A percentile compares a stretch with the other conserved stretches of the same genome.
Evolutionary conservation across 2,113 vertebrate genomes (phyloP).

Genomic region (Hippocampus mohnikei): DNA sequence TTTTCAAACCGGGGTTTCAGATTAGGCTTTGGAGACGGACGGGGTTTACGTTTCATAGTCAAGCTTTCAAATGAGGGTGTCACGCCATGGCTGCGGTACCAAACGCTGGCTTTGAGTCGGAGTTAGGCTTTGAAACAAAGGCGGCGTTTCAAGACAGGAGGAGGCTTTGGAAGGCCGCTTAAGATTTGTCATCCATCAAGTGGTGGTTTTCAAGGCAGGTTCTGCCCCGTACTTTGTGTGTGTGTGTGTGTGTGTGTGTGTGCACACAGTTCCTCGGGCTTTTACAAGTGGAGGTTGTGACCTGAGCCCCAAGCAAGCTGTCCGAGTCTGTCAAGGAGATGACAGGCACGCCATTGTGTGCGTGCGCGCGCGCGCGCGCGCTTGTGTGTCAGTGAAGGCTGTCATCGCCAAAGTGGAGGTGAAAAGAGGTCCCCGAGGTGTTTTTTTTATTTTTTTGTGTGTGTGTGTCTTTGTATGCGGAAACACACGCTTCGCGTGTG

Average conservation of each 20-base stretch:
- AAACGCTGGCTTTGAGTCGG: no score
- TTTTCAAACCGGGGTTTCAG: no score
- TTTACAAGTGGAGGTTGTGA: slow-evolving; percentile 36
- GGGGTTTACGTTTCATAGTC: no score
- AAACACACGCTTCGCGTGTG: background rate
- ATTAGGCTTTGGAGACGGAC: no score
- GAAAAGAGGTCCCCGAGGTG: slow-evolving; percentile 49
- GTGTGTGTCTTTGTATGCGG: background rate
- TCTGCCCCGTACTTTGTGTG: no score
- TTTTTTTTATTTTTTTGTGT: slow-evolving; percentile 14
- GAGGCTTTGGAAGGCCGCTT: no score
- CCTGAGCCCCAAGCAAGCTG: slow-evolving; percentile 32
- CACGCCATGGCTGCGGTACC: no score
- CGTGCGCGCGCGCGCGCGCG: slow-evolving; percentile 19
- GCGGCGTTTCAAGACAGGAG: no score
- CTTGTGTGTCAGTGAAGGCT: slow-evolving; percentile 41
- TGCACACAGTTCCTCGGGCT: slow-evolving; percentile 3
- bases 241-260: background rate
- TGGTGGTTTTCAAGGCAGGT: no score
- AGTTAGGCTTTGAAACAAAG: no score
- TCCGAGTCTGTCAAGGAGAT: slow-evolving; percentile 53
- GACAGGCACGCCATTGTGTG: slow-evolving; percentile 18
- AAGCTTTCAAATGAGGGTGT: no score
- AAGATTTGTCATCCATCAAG: no score
- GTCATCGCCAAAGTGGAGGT: slow-evolving; percentile 57